Conservation (phyloP, 2,113 vertebrate species). For the Aviceda subcristata region DNA sequence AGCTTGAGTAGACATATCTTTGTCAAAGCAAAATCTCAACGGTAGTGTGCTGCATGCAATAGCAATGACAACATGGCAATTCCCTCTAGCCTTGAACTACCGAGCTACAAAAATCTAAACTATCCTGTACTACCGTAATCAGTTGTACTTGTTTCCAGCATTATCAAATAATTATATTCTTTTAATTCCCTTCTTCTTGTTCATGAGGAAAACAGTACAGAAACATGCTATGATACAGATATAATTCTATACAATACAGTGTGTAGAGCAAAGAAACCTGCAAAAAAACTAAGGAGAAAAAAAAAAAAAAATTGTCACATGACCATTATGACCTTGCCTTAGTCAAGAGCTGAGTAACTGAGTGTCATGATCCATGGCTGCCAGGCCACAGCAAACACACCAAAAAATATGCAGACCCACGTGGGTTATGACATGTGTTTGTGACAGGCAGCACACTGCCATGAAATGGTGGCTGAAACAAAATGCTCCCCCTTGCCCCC, state of each 20-base stretch:
- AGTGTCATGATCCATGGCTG: neutral
- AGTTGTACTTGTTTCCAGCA: neutral
- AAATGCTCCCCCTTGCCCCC: accelerated
- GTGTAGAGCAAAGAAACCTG: neutral
- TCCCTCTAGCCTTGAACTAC: neutral
- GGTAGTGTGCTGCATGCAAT: neutral
- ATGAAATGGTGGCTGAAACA: neutral
- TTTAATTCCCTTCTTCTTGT: neutral
- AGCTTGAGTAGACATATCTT: neutral
- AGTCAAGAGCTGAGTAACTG: neutral
- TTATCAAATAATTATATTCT: neutral
- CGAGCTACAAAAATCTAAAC: neutral
- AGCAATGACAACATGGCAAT: neutral
- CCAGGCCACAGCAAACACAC: neutral
- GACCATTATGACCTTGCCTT: neutral
- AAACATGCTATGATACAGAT: neutral
- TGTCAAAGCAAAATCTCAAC: neutral
- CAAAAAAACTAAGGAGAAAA: too few species aligned
- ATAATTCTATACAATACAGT: neutral
- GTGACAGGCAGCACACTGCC: neutral
- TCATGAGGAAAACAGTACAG: neutral
- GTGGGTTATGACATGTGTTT: neutral
- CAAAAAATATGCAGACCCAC: neutral
- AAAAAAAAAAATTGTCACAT: neutral
- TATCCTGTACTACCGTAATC: neutral